Base-by-base conservation (phyloP, 2,113 vertebrate genomes). In the Progne subis region DNA sequence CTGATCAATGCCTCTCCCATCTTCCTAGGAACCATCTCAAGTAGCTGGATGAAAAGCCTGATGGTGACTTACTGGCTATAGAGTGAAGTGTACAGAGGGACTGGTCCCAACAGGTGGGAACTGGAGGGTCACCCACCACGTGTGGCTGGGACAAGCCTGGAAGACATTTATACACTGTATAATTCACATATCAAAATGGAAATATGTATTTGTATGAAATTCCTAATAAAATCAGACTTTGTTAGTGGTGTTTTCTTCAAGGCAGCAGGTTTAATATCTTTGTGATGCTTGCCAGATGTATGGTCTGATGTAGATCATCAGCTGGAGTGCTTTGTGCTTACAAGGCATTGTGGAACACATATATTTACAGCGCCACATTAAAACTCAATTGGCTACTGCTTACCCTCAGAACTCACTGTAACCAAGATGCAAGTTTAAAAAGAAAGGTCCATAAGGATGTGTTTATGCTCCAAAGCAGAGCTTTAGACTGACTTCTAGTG, bases 341-440 rank as follows among this genome's bases (percentile, higher is more conserved):
- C 69, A 77, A 83, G 60, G 37, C 75, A 80, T 61, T 88, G 83
- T 92, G 67, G 71, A 96, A 90, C 77, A 63, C 32, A 63, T 56
- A 32, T 34, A 91, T 88, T 82, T 84, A 39, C 85, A 68, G 75
- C 69, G 52, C 46, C 92, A 86, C 81, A 82, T 77, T 92, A 95
- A 95, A 94, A 86, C 52, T 87, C 59, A 76, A 20, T 90, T 92
- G 84, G 57, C 59, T 94, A 91, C 94, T 94, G 37, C 57, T 91
- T 84, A 44, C 72, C 47, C 70, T 75, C 67, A 91, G 84, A 95
- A 91, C 43, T 90, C 34, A 75, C 46, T 63, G 74, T 63, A 91
- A 96, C 46, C 56, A 92, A 93, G 60, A 72, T 55, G 18, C 44
- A 91, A 86, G 43, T 60, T 74, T 95, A 47, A 78, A 82, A 81